phyloP scores from a whole-genome alignment of 2,888 invertebrate species.

The Drosophila eohydei region DNA sequence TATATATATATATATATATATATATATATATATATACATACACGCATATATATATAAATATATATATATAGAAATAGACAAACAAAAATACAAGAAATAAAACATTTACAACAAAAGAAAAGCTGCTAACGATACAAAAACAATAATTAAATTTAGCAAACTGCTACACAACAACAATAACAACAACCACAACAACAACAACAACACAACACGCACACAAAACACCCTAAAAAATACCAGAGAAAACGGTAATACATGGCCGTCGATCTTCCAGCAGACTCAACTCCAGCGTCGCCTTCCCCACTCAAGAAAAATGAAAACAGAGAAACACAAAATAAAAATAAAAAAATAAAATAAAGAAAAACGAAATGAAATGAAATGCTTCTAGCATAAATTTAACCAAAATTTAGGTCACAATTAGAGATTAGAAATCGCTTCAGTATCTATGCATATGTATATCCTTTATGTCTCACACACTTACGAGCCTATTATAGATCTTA shows the following conservation, averaged over 20 bases:
- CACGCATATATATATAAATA: background rate
- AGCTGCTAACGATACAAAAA: constrained; percentile 80
- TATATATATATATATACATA: background rate
- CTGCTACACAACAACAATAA: constrained; percentile 46
- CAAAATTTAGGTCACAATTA: constrained; percentile 28
- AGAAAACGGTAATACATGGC: constrained; percentile 27
- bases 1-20: constrained; percentile 15
- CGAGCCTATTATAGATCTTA: constrained; percentile 28
- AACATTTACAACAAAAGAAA: constrained; percentile 59
- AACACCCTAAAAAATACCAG: constrained; percentile 26
- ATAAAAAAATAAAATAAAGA: background rate
- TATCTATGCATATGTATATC: constrained; percentile 32
- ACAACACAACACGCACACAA: constrained; percentile 13
- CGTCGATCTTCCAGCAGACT: constrained; percentile 56
- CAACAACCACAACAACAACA: constrained; percentile 21
- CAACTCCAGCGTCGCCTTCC: constrained; percentile 14
- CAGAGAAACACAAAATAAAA: background rate
- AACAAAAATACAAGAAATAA: constrained; percentile 40
- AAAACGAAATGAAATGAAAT: constrained; percentile 14
- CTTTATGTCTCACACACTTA: constrained; percentile 45
- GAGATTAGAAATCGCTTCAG: constrained; percentile 46
- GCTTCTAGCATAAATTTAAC: constrained; percentile 36
- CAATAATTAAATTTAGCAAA: constrained; percentile 78
- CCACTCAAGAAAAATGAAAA: constrained; percentile 1
- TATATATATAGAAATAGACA: constrained; percentile 62